phyloP scores from a whole-genome alignment of 2,113 vertebrate genomes.

The Potamarius usumacintae region DNA sequence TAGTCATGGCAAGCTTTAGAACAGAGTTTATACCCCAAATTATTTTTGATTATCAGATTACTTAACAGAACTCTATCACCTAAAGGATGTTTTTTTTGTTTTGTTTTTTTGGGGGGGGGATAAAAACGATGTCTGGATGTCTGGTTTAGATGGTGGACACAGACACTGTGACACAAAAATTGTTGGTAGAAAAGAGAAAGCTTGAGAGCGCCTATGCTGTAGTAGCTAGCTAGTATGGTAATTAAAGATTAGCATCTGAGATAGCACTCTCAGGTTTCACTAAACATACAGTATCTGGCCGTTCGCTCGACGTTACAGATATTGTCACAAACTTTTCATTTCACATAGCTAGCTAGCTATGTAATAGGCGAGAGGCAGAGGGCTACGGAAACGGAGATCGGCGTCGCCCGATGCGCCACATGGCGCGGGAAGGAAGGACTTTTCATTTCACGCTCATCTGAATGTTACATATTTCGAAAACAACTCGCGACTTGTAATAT shows the following conservation, averaged over 20 bases:
- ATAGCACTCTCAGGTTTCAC: neutral
- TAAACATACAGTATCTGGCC: neutral
- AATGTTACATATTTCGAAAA: neutral
- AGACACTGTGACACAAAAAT: neutral
- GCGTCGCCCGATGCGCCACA: too few species aligned
- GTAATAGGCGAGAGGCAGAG: too few species aligned
- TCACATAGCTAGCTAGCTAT: too few species aligned
- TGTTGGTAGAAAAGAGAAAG: neutral
- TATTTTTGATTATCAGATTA: neutral
- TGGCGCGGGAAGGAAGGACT: neutral
- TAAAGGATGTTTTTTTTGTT: neutral
- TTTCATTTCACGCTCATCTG: neutral
- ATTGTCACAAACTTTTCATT: too few species aligned
- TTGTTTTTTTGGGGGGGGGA: neutral
- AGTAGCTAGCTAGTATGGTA: neutral
- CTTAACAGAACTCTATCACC: neutral
- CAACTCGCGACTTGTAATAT: neutral
- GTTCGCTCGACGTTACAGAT: neutral
- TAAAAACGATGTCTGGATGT: too few species aligned
- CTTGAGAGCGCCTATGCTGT: neutral
- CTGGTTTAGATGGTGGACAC: neutral
- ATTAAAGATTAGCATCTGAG: neutral
- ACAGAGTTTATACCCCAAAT: neutral
- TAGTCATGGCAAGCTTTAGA: conserved; percentile 12
- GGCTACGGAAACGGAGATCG: too few species aligned